Percentiles rank a stretch among this genome's conserved stretches.
These are phyloP conservation scores for Hippopotamyrus pictus DNA, from an alignment of 2,797 vertebrate species.

Conservation along the genomic window DNA sequence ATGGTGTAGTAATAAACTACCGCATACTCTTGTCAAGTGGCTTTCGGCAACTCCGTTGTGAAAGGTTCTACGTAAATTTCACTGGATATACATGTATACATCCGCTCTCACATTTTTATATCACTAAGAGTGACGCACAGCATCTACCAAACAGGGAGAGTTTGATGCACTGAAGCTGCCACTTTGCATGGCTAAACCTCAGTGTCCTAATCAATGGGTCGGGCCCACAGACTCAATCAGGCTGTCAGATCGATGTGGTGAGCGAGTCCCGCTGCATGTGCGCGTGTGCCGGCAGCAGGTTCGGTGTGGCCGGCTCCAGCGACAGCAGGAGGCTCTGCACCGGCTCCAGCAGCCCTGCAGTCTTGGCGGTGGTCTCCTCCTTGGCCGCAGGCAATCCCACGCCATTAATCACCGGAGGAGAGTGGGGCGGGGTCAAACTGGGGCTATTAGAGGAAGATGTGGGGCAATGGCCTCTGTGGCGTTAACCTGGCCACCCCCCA, in stretches of 20 bases:
- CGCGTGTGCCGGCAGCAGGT: neutral
- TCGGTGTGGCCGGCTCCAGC: neutral
- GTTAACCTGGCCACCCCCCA: constrained; percentile 43
- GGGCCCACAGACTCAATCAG: neutral
- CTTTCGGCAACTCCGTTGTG: neutral
- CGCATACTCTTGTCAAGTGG: neutral
- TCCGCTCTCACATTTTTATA: neutral
- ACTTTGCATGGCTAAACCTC: neutral
- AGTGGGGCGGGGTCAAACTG: constrained; percentile 48
- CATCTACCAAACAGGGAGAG: neutral
- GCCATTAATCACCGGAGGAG: constrained; percentile 26
- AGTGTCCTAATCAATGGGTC: neutral
- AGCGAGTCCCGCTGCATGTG: neutral
- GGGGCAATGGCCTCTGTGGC: constrained; percentile 42
- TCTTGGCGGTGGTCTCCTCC: constrained; percentile 16
- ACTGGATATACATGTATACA: neutral
- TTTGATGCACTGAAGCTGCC: neutral
- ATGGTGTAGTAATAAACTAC: neutral
- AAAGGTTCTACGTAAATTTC: neutral
- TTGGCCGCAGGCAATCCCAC: neutral
- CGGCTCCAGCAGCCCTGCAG: neutral
- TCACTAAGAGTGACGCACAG: neutral
- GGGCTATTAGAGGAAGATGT: constrained; percentile 48
- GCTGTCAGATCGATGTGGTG: neutral
- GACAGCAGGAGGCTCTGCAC: neutral